phyloP scores from a whole-genome alignment of 2,888 invertebrate genomes.

The Limnephilus rhombicus region DNA sequence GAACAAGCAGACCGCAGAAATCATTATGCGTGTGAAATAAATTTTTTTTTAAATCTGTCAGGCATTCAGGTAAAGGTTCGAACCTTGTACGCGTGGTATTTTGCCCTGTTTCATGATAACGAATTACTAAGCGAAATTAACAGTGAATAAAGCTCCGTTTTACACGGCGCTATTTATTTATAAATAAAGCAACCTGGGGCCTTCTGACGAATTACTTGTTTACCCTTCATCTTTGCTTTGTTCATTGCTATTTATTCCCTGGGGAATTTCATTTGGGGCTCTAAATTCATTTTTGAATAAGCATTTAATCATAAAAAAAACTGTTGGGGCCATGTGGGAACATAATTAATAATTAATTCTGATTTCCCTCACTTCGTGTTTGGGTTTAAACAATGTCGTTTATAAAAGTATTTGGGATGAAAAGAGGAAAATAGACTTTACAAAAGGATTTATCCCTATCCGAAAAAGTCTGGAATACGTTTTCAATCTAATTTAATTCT shows the following conservation, averaged over 20 bases:
- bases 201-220: background rate
- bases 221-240: background rate
- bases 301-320: conserved; percentile 13
- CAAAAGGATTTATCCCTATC: background rate
- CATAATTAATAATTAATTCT: too few species aligned
- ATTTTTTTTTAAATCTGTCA: background rate
- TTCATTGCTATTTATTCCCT: background rate
- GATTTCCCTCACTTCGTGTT: background rate
- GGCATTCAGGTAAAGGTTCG: background rate
- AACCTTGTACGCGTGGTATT: background rate
- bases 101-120: background rate
- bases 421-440: background rate
- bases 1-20: background rate
- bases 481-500: background rate
- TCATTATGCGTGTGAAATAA: background rate
- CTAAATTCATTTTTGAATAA: background rate
- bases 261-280: background rate
- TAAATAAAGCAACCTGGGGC: background rate
- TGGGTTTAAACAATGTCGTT: background rate
- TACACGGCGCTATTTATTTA: background rate
- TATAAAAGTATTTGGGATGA: background rate
- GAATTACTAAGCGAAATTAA: background rate
- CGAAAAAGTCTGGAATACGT: background rate
- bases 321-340: background rate
- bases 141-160: background rate